Evolutionary conservation across 2,888 invertebrate species (phyloP).

Genomic region (Cyclophora punctaria): DNA sequence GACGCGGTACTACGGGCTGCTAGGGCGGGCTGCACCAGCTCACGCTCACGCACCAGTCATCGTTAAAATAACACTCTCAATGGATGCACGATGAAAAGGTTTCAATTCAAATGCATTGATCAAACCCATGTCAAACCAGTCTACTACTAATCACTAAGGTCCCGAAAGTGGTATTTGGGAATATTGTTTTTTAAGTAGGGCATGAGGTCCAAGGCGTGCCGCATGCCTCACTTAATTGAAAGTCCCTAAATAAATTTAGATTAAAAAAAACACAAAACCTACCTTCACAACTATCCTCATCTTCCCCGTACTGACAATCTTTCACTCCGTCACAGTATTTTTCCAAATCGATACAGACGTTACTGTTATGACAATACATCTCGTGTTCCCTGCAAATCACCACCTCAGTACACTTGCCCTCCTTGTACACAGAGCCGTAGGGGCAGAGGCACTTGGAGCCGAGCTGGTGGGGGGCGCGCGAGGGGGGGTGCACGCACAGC

Average conservation of each 20-base stretch:
- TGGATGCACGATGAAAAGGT: too few relatives aligned
- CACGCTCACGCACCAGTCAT: too few relatives aligned
- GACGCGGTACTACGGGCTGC: too few relatives aligned
- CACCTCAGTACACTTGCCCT: conserved; percentile 73
- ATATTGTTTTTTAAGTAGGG: not conserved
- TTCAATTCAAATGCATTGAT: too few relatives aligned
- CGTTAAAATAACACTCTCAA: too few relatives aligned
- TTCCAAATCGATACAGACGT: conserved; percentile 49
- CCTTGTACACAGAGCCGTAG: conserved; percentile 71
- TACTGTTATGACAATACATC: conserved; percentile 59
- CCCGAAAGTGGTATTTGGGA: not conserved
- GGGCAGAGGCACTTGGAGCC: conserved; percentile 78
- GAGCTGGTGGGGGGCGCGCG: conserved; percentile 14
- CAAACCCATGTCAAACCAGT: too few relatives aligned
- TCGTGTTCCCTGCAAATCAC: conserved; percentile 65
- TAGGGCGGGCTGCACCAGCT: too few relatives aligned
- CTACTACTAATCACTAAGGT: too few relatives aligned
- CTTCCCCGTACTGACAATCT: conserved; percentile 74
- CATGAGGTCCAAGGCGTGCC: not conserved
- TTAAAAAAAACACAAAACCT: not conserved
- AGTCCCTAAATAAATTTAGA: conserved; percentile 1
- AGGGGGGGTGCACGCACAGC: conserved; percentile 77
- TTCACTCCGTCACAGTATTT: conserved; percentile 63
- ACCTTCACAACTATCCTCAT: conserved; percentile 69
- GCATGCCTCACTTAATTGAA: not conserved